phyloP scores from a whole-genome alignment of 2,797 vertebrate genomes.

The Lutjanus campechanus region DNA sequence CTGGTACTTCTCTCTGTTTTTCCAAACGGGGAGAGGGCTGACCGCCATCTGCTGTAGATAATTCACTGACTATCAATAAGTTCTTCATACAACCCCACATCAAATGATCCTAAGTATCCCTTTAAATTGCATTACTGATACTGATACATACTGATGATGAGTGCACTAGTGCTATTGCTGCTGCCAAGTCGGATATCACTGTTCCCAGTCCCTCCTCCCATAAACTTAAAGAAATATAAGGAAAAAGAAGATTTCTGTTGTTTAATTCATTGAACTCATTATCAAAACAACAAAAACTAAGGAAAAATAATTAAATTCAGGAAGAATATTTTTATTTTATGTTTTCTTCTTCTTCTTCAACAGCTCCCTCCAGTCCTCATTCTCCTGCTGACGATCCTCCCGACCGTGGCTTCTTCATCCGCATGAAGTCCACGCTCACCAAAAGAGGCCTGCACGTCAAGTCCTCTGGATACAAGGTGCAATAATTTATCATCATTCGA shows the following conservation, averaged over 20 bases:
- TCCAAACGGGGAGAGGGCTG: no score
- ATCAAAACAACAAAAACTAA: neutral
- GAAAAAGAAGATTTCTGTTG: neutral
- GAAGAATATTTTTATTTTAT: neutral
- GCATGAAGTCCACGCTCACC: conserved; percentile 94
- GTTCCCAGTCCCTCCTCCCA: no score
- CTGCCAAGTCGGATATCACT: no score
- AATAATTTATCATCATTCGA: neutral
- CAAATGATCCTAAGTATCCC: no score
- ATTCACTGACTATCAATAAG: no score
- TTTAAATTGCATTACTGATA: no score
- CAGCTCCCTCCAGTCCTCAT: conserved; percentile 85
- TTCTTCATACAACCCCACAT: no score
- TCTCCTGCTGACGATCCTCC: conserved; percentile 73
- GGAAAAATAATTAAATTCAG: neutral
- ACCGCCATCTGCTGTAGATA: no score
- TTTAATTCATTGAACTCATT: neutral
- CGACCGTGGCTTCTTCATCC: conserved; percentile 91
- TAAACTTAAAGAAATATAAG: neutral
- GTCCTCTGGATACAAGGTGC: conserved; percentile 93
- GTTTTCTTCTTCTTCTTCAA: conserved; percentile 8
- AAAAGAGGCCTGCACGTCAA: conserved; percentile 93
- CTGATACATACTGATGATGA: no score
- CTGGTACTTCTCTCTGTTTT: no score
- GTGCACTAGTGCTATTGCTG: no score